A percentile compares a stretch with the other conserved stretches of the same genome.
These are phyloP conservation scores for Cheumatopsyche charites DNA, from an alignment of 1,140 invertebrate species.

Conservation along the genomic window DNA sequence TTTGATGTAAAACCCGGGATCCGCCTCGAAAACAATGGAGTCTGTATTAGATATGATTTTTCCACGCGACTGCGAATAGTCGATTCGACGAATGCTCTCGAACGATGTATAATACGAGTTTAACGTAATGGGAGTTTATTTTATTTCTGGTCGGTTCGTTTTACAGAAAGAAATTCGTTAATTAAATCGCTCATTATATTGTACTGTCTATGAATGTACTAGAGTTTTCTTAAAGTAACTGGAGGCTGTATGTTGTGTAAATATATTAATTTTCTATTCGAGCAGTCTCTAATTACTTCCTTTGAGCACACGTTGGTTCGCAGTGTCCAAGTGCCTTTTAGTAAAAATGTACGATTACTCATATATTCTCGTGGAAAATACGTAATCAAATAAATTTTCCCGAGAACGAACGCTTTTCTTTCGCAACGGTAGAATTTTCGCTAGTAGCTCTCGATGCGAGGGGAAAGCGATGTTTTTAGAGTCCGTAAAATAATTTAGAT, in stretches of 20 bases:
- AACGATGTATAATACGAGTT: too few relatives aligned
- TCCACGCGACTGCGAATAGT: not conserved
- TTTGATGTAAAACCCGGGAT: constrained; percentile 13
- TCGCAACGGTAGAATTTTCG: constrained; percentile 18
- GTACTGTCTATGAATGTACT: too few relatives aligned
- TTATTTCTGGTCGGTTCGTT: too few relatives aligned
- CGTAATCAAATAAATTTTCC: constrained; percentile 30
- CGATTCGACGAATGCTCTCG: too few relatives aligned
- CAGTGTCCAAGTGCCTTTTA: not conserved
- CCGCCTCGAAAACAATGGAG: constrained; percentile 1
- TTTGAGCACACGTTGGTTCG: not conserved
- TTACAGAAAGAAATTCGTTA: too few relatives aligned
- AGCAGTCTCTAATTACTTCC: not conserved
- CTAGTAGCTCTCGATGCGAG: not conserved
- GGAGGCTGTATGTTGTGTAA: too few relatives aligned
- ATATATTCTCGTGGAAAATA: constrained; percentile 5
- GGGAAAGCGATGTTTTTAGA: not conserved
- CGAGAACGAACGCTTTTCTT: not conserved
- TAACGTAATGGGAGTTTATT: too few relatives aligned
- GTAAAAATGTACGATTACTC: constrained; percentile 8
- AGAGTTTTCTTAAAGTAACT: too few relatives aligned
- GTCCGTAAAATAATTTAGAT: too few relatives aligned
- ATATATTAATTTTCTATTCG: not conserved
- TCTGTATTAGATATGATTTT: too few relatives aligned
- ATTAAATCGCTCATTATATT: too few relatives aligned